Evolutionary conservation across 2,888 invertebrate genomes (phyloP), one percentile per base, ranked within the genome.

Genomic region (Marasmarcha lunaedactyla): DNA sequence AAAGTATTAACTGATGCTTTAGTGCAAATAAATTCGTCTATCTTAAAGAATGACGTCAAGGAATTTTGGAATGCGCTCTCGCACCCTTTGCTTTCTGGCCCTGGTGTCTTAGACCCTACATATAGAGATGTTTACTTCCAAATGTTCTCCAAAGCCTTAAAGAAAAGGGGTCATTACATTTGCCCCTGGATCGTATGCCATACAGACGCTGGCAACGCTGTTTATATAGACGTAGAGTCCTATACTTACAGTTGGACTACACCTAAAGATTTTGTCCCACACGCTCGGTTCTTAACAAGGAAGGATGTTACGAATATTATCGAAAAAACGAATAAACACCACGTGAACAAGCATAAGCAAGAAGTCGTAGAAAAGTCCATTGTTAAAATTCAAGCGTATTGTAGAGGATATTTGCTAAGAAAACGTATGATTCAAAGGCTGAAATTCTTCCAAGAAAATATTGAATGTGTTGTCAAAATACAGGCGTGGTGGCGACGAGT

Each of bases 401-500:
- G 84, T 38, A 78, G 87, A 48, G 90, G 90, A 11, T 88, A 85
- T 57, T 59, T 89, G 26, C 60, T 84, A 2, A 83, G 90, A 36
- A 79, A 81, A 55, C 60, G 47, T 33, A 48, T 84, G n/a, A 66
- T 62, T 5, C 57, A 71, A 2, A 70, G 77, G 44, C 71, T 78
- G 6, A 54, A 62, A 20, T 69, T 69, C 48, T 84, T 79, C 44
- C 62, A 69, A 43, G 59, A 72, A 13, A 81, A 86, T 52, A 58
- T 71, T 25, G 47, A 59, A 0, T 70, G 61, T 51, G 59, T 87
- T 34, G 54, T 86, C 3, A 70, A 61, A 51, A 86, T 88, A 46
- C 87, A 90, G 77, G 73, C 88, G 1, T 89, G 88, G 87, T 90
- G 89, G 89, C 76, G 87, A 42, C 76, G 76, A 43, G 51, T 81